A percentile compares a stretch with the other conserved stretches of the same genome.
Conservation (phyloP, 2,888 invertebrate genomes). For the Bhutanitis thaidina region DNA sequence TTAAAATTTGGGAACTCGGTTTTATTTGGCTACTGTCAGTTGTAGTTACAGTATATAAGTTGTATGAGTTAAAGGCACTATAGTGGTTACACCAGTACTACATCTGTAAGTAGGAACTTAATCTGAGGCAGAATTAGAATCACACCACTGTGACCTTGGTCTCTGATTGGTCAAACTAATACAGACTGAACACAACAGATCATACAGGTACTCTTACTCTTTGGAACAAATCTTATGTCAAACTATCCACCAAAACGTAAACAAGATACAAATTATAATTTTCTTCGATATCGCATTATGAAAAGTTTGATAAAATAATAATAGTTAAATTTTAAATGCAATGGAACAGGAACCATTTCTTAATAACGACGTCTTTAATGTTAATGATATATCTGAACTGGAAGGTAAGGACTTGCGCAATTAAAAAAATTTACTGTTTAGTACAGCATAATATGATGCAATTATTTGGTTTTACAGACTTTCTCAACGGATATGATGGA, state of each 20-base stretch:
- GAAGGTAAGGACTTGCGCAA: slow-evolving; percentile 73
- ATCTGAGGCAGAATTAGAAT: slow-evolving; percentile 53
- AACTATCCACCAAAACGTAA: slow-evolving; percentile 59
- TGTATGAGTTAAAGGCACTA: too few species aligned
- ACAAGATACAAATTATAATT: slow-evolving; percentile 37
- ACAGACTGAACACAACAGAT: too few species aligned
- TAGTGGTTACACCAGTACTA: too few species aligned
- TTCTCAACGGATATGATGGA: slow-evolving; percentile 83
- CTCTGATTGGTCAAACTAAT: slow-evolving; percentile 79
- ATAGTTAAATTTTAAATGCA: slow-evolving; percentile 14
- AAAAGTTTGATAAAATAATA: slow-evolving; percentile 12
- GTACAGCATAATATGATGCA: slow-evolving; percentile 21
- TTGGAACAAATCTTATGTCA: too few species aligned
- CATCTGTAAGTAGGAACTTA: too few species aligned
- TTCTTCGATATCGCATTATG: slow-evolving; percentile 2
- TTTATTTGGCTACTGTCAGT: too few species aligned
- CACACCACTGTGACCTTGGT: slow-evolving; percentile 74
- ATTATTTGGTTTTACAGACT: slow-evolving; percentile 69
- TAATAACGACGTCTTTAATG: slow-evolving; percentile 81
- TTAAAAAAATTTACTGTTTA: slow-evolving; percentile 1
- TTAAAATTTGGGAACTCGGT: too few species aligned
- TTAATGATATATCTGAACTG: slow-evolving; percentile 83
- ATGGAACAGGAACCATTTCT: slow-evolving; percentile 67
- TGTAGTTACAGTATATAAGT: too few species aligned
- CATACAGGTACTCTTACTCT: too few species aligned